Evolutionary conservation across 2,113 vertebrate genomes (phyloP).

Genomic region (Rhynchomys soricoides): DNA sequence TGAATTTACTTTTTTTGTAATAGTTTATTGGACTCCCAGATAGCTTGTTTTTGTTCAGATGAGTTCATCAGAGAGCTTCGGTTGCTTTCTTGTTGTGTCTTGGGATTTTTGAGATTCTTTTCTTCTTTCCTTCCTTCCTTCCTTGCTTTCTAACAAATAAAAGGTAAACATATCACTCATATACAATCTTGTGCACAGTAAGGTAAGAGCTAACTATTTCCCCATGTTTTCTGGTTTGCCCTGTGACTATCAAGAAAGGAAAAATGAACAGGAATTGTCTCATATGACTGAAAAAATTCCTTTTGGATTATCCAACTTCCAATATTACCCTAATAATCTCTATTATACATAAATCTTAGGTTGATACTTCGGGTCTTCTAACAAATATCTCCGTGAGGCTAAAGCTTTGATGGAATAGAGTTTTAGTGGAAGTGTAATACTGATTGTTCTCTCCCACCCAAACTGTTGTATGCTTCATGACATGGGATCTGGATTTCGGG

Average conservation of each 20-base stretch:
- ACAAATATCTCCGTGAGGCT: not conserved
- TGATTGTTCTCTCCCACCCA: not conserved
- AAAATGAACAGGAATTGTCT: conserved; percentile 5
- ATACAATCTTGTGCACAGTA: not conserved
- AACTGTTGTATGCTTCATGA: not conserved
- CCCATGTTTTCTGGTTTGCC: not conserved
- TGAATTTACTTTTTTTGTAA: not conserved
- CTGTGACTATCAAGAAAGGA: not conserved
- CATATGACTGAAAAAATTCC: not conserved
- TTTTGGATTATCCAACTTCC: not conserved
- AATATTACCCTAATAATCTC: not conserved
- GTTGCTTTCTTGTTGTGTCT: not conserved
- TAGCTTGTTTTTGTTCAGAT: not conserved
- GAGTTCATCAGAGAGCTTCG: not conserved
- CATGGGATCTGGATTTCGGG: conserved; percentile 27
- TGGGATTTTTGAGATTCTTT: not conserved
- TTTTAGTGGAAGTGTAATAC: conserved; percentile 2
- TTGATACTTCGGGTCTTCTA: not conserved
- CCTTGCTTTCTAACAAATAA: not conserved
- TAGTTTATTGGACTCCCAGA: not conserved
- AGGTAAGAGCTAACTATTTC: not conserved
- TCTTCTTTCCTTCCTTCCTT: not conserved
- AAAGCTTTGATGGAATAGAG: not conserved
- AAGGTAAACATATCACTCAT: conserved; percentile 16
- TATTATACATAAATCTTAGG: not conserved